These are phyloP conservation scores for Heliothis virescens DNA, from an alignment of 1,140 invertebrate genomes.

Conservation along the genomic window DNA sequence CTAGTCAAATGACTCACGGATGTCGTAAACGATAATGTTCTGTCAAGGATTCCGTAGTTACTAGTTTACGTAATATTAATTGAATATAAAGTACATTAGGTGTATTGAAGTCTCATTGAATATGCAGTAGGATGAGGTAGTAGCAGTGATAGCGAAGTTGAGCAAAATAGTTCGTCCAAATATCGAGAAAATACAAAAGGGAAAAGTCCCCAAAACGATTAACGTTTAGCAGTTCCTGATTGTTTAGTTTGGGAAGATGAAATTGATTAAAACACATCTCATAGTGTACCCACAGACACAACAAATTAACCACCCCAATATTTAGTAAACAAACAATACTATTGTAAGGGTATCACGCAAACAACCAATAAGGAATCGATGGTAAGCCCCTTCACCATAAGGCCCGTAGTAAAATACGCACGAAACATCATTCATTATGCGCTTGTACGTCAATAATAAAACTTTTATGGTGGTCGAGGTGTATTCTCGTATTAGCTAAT, in stretches of 20 bases:
- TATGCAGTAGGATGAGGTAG: too few relatives aligned
- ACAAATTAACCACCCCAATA: neutral
- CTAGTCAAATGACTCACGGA: constrained; percentile 26
- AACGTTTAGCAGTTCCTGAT: too few relatives aligned
- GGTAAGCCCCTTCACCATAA: neutral
- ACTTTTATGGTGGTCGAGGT: constrained; percentile 25
- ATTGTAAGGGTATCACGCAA: constrained; percentile 27
- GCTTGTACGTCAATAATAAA: constrained; percentile 21
- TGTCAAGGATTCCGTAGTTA: constrained; percentile 5
- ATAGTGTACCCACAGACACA: too few relatives aligned
- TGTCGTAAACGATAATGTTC: constrained; percentile 12
- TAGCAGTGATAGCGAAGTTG: too few relatives aligned
- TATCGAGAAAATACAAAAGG: too few relatives aligned
- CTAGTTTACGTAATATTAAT: constrained; percentile 13
- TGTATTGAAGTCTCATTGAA: neutral
- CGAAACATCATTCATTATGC: constrained; percentile 14
- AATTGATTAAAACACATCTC: too few relatives aligned
- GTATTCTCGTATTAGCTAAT: constrained; percentile 46
- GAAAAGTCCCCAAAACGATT: too few relatives aligned
- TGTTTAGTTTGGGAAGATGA: too few relatives aligned
- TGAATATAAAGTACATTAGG: neutral
- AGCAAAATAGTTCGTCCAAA: too few relatives aligned
- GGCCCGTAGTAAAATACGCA: constrained; percentile 16
- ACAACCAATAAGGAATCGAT: constrained; percentile 32
- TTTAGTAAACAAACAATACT: constrained; percentile 28